Base-by-base conservation (phyloP, 1,140 invertebrate species). In the Meloidogyne hapla region DNA sequence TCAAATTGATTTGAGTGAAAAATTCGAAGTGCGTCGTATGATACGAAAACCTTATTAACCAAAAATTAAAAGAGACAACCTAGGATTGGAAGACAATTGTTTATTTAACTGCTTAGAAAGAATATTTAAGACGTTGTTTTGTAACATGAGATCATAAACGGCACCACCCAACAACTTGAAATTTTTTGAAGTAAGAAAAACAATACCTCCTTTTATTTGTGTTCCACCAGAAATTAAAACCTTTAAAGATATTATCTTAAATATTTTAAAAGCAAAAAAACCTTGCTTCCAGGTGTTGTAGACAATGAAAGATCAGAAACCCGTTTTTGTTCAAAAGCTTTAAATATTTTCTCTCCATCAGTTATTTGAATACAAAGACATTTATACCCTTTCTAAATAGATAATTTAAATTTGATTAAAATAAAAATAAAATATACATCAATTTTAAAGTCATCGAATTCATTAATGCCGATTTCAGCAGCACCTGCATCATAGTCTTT, bases 281-380 rank as follows among this genome's bases (percentile, higher is more conserved):
- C 69, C 21, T 70, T 70, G 69, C 69, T 48, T 21, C 69, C 69
- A 9, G 69, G 40, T 15, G 21, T 18, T 15, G 40, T 45, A n/a
- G n/a, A 28, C 23, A 45, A 56, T 10, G 28, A n/a, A 1, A 70
- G 69, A 5, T 23, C 18, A 18, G 40, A 18, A 45, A 70, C n/a
- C 0, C 38, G 45, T 70, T 70, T 70, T 61, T 70, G 45, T 33
- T 70, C 69, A 70, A 70, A 48, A 18, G 69, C 69, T n/a, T 70
- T 70, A 45, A 70, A 33, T 5, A 56, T 61, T 13, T 25, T 61
- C 18, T 56, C 33, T 45, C 69, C 69, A 21, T 70, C 69, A 28
- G 25, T 42, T 45, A 70, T 45, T 33, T 45, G 15, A 42, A 70
- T 38, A 45, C 33, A 10, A 45, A 70, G 21, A 21, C 69, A 70